These are phyloP conservation scores for Euspilapteryx auroguttella DNA, from an alignment of 2,888 invertebrate species.

Conservation along the genomic window DNA sequence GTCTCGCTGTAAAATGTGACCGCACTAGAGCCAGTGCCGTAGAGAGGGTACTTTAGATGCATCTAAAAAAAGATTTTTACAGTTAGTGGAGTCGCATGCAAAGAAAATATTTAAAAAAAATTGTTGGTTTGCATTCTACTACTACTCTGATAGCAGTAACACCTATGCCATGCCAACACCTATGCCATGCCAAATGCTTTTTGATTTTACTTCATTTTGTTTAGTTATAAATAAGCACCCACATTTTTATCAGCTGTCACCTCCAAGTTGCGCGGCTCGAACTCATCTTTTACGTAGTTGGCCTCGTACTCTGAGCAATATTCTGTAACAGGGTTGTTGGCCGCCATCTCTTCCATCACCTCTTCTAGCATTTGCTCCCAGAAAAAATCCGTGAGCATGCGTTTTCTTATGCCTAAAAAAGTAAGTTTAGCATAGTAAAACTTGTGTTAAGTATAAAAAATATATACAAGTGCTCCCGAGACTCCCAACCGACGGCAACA, in stretches of 20 bases:
- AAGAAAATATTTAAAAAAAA: no score
- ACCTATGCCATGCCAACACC: no score
- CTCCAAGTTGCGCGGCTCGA: constrained; percentile 34
- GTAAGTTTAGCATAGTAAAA: background rate
- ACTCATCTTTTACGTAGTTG: constrained; percentile 34
- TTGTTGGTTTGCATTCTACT: no score
- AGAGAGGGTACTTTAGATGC: constrained; percentile 46
- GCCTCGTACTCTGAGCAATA: constrained; percentile 47
- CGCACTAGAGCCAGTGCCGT: constrained; percentile 49
- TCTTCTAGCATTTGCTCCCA: constrained; percentile 57
- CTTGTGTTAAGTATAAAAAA: background rate
- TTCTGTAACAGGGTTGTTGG: constrained; percentile 28
- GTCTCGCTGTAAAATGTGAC: constrained; percentile 43
- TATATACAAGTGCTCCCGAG: background rate
- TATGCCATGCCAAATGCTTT: no score
- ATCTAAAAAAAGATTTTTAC: constrained; percentile 19
- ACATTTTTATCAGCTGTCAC: constrained; percentile 38
- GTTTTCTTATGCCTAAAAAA: constrained; percentile 36
- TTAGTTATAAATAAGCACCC: no score
- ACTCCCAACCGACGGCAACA: no score
- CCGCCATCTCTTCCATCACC: constrained; percentile 40
- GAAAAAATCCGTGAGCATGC: constrained; percentile 45
- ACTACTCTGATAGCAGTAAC: no score
- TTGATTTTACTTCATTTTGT: no score
- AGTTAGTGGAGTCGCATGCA: background rate